Evolutionary conservation across 2,797 vertebrate species (phyloP).

Genomic region (Pyrocephalus nanus): DNA sequence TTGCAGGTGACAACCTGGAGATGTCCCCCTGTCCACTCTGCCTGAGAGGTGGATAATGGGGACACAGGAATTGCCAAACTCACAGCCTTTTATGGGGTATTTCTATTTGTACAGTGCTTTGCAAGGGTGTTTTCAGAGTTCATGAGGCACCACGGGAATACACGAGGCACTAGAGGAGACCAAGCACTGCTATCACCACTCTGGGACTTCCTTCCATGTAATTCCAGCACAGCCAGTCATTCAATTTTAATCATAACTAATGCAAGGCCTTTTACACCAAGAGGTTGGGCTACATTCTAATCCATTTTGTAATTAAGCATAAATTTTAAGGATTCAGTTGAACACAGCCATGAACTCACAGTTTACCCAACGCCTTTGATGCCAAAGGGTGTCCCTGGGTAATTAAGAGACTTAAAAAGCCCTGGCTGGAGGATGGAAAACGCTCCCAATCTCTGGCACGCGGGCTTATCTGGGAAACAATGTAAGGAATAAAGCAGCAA

Average conservation of each 20-base stretch:
- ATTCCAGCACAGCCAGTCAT: conserved; percentile 32
- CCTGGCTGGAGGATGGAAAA: not conserved
- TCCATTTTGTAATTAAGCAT: conserved; percentile 47
- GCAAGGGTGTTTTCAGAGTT: not conserved
- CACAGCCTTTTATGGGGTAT: not conserved
- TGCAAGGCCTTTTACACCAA: conserved; percentile 55
- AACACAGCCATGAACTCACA: not conserved
- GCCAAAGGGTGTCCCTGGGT: not conserved
- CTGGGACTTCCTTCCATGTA: not conserved
- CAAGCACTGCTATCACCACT: not conserved
- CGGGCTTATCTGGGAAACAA: not conserved
- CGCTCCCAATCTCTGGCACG: not conserved
- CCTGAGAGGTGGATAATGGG: fast-evolving
- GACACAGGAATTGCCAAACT: not conserved
- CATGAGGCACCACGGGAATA: not conserved
- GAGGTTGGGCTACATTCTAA: conserved; percentile 15
- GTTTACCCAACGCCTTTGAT: not conserved
- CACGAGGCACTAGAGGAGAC: not conserved
- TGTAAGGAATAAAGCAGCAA: not conserved
- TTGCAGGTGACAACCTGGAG: not conserved
- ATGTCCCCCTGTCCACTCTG: not conserved
- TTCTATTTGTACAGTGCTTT: not conserved
- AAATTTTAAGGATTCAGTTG: conserved; percentile 45
- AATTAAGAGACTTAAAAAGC: not conserved
- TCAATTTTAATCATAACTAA: conserved; percentile 48